A percentile compares a stretch with the other conserved stretches of the same genome.
Conservation (phyloP, 2,113 vertebrate genomes). For the Peromyscus polionotus region DNA sequence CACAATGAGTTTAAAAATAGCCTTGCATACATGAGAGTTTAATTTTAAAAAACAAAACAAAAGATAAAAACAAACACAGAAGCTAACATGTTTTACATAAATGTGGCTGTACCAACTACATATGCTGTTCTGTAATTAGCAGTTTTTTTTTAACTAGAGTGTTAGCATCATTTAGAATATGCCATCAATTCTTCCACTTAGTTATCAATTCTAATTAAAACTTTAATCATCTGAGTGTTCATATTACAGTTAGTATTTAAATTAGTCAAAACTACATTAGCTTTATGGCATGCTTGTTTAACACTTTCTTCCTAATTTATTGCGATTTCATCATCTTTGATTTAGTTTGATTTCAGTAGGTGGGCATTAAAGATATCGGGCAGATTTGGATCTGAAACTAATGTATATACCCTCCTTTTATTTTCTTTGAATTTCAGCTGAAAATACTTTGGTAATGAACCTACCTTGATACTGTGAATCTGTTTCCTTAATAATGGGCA, state of each 20-base stretch:
- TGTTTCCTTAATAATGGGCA: neutral
- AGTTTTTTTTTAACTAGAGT: neutral
- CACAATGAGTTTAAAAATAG: neutral
- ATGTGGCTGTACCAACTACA: neutral
- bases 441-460: slow-evolving; percentile 22
- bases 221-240: neutral
- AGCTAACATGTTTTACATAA: neutral
- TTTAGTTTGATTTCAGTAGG: neutral
- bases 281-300: slow-evolving; percentile 17
- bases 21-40: neutral
- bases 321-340: slow-evolving; percentile 23
- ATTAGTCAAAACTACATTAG: neutral
- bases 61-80: neutral
- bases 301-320: slow-evolving; percentile 34
- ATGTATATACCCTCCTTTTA: neutral
- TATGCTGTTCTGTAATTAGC: neutral
- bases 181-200: slow-evolving; percentile 12
- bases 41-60: neutral
- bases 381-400: slow-evolving; percentile 34
- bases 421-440: slow-evolving; percentile 28
- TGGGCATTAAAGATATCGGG: neutral
- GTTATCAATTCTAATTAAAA: slow-evolving; percentile 32
- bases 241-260: slow-evolving; percentile 40
- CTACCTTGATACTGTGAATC: slow-evolving; percentile 19
- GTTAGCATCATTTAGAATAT: slow-evolving; percentile 36